These are phyloP conservation scores for Nothocercus nigrocapillus DNA, from an alignment of 2,113 vertebrate species.

Conservation along the genomic window DNA sequence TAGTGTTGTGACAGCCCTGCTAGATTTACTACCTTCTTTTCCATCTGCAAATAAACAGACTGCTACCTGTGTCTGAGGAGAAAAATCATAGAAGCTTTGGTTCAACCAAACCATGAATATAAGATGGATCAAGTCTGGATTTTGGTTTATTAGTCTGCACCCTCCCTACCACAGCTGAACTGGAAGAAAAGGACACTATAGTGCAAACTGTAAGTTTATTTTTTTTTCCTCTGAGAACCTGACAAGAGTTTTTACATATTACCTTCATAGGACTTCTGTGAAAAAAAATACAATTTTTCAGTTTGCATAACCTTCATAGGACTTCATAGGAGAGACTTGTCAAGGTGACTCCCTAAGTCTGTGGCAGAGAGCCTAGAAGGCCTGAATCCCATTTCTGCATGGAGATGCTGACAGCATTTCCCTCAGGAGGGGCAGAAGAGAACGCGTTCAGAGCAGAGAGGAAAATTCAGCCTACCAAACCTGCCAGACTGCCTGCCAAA, in stretches of 20 bases:
- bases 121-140: background rate
- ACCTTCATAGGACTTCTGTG: no score
- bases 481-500: rapidly evolving
- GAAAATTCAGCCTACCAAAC: background rate
- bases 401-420: rapidly evolving
- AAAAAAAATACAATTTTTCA: rapidly evolving
- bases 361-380: background rate
- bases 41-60: rapidly evolving
- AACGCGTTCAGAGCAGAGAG: rapidly evolving
- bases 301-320: background rate
- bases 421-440: no score
- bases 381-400: rapidly evolving
- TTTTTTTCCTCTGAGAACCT: background rate
- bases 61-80: background rate
- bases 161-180: rapidly evolving
- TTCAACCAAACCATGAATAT: rapidly evolving
- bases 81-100: rapidly evolving
- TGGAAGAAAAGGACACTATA: background rate
- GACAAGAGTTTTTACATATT: rapidly evolving
- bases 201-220: rapidly evolving
- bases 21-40: rapidly evolving
- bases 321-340: background rate
- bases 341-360: no score
- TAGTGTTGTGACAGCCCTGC: background rate
- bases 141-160: background rate